A percentile compares a stretch with the other conserved stretches of the same genome.
phyloP scores from a whole-genome alignment of 2,797 vertebrate genomes.

The Sus cebifrons region DNA sequence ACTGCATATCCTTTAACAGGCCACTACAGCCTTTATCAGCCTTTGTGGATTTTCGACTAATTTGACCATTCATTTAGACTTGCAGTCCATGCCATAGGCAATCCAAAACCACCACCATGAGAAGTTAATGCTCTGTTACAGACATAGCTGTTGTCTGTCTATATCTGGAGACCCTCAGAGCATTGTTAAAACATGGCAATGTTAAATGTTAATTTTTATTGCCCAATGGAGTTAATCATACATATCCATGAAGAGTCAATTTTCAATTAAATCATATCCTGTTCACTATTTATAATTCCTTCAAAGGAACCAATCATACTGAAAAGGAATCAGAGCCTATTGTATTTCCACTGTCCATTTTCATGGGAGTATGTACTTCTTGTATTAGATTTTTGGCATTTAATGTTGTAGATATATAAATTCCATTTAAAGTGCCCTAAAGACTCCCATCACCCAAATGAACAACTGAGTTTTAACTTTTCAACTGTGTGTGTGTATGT shows the following conservation, averaged over 20 bases:
- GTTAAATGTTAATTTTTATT: constrained; percentile 88
- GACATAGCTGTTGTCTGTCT: constrained; percentile 70
- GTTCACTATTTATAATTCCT: constrained; percentile 89
- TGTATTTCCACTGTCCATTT: constrained; percentile 78
- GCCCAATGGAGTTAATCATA: constrained; percentile 88
- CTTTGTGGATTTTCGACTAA: constrained; percentile 40
- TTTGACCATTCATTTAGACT: constrained; percentile 68
- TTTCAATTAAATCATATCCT: constrained; percentile 90
- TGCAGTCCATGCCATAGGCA: constrained; percentile 56
- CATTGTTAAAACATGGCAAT: constrained; percentile 85
- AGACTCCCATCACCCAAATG: neutral
- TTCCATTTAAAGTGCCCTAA: neutral
- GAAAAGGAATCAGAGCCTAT: constrained; percentile 76
- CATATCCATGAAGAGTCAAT: constrained; percentile 86
- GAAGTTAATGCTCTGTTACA: constrained; percentile 55
- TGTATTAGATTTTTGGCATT: constrained; percentile 60
- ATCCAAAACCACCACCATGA: constrained; percentile 18
- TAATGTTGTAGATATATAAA: constrained; percentile 52
- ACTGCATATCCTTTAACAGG: constrained; percentile 11
- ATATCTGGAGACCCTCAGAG: constrained; percentile 70
- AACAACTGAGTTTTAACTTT: constrained; percentile 31
- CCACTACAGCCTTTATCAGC: neutral
- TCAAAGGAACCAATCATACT: constrained; percentile 84
- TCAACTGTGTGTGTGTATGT: neutral
- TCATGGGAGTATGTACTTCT: constrained; percentile 76